Evolutionary conservation across 2,888 invertebrate species (phyloP).

Genomic region (Diplolepis rosae): DNA sequence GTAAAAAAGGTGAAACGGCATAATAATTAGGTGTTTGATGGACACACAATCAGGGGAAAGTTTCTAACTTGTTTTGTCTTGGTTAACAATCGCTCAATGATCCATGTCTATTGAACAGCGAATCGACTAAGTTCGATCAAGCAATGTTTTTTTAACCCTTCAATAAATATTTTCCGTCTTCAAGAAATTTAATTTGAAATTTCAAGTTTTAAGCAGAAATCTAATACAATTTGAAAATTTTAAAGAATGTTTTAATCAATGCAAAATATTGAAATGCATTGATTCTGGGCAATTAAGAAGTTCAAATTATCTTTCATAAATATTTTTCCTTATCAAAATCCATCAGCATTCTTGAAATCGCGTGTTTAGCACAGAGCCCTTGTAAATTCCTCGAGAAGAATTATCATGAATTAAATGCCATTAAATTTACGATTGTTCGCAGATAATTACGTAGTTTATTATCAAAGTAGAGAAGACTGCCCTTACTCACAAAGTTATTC

Average conservation of each 20-base stretch:
- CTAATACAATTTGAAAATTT: no score
- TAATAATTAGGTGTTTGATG: background rate
- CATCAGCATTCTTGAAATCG: conserved; percentile 6
- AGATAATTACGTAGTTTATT: conserved; percentile 21
- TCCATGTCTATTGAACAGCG: no score
- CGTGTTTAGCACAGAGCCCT: conserved; percentile 7
- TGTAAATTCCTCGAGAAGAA: conserved; percentile 41
- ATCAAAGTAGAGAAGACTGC: conserved; percentile 24
- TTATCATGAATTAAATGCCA: conserved; percentile 66
- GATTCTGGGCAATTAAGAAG: no score
- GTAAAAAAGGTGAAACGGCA: conserved; percentile 15
- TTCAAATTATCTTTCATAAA: background rate
- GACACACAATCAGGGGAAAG: conserved; percentile 1
- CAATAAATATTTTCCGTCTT: no score
- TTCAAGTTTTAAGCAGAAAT: no score
- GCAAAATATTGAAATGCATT: no score
- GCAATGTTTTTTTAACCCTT: background rate
- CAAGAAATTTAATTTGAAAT: no score
- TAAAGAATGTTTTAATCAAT: background rate
- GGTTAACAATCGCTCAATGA: conserved; percentile 7
- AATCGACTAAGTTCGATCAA: background rate
- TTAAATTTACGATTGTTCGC: conserved; percentile 63
- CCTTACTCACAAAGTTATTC: conserved; percentile 15
- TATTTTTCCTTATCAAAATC: conserved; percentile 6
- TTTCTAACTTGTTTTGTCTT: conserved; percentile 22